Evolutionary conservation across 2,888 invertebrate species (phyloP).

Genomic region (Pherbina coryleti): DNA sequence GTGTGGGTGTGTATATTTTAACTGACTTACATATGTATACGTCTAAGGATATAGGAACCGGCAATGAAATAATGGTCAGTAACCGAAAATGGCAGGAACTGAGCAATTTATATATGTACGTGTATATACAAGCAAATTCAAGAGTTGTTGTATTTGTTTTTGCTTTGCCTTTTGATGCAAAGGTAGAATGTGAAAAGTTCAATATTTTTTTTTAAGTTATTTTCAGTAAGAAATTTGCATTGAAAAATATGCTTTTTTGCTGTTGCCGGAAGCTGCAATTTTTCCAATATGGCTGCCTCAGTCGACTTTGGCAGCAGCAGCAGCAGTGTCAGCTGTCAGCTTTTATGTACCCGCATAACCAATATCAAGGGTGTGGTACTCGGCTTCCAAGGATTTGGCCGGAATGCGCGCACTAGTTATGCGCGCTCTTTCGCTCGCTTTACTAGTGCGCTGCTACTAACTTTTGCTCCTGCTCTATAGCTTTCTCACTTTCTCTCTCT

Average conservation of each 20-base stretch:
- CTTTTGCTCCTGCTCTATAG: too few species aligned
- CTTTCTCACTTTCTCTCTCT: too few species aligned
- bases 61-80: conserved; percentile 40
- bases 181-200: too few species aligned
- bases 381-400: conserved; percentile 25
- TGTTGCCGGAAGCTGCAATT: conserved; percentile 24
- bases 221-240: neutral
- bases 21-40: neutral
- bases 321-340: conserved; percentile 15
- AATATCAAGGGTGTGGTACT: conserved; percentile 36
- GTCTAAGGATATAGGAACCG: conserved; percentile 18
- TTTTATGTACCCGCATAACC: conserved; percentile 4
- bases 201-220: neutral
- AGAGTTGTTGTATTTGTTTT: neutral
- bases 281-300: conserved; percentile 13
- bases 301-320: neutral
- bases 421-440: too few species aligned
- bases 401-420: neutral
- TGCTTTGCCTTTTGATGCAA: neutral
- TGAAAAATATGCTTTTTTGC: neutral
- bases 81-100: conserved; percentile 26
- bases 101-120: neutral
- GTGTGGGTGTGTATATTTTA: too few species aligned
- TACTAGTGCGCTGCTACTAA: too few species aligned
- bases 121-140: neutral